phyloP scores from a whole-genome alignment of 2,797 vertebrate genomes.

The Sebastolobus alascanus region DNA sequence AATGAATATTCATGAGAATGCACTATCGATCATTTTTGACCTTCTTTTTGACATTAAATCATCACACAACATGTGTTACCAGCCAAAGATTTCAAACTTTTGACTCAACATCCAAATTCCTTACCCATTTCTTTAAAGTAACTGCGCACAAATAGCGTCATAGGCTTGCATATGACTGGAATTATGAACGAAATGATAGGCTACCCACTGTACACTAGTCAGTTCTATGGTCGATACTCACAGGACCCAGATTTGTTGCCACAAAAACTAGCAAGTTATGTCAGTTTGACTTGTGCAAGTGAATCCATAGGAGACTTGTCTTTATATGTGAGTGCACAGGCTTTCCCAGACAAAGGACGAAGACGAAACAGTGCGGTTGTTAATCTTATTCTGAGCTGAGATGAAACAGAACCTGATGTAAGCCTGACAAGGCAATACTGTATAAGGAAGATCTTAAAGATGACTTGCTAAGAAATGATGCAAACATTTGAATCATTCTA shows the following conservation, averaged over 20 bases:
- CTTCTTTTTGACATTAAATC: constrained; percentile 39
- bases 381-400: constrained; percentile 28
- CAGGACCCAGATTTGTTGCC: constrained; percentile 15
- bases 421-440: constrained; percentile 37
- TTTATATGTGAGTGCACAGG: constrained; percentile 21
- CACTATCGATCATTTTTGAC: constrained; percentile 26
- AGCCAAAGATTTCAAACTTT: constrained; percentile 29
- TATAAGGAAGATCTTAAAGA: constrained; percentile 37
- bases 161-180: constrained; percentile 40
- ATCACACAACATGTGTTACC: constrained; percentile 30
- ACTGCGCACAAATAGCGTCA: constrained; percentile 44
- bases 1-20: constrained; percentile 62
- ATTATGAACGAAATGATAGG: constrained; percentile 16
- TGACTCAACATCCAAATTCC: constrained; percentile 38
- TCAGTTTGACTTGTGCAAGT: constrained; percentile 36
- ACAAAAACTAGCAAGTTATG: constrained; percentile 19
- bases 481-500: constrained; percentile 30
- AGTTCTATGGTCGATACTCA: constrained; percentile 23
- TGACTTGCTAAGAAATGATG: constrained; percentile 24
- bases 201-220: constrained; percentile 25
- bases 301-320: constrained; percentile 39
- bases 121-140: constrained; percentile 41
- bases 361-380: constrained; percentile 29
- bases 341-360: constrained; percentile 25
- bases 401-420: constrained; percentile 34